Percentiles rank a stretch among this genome's conserved stretches.
Conservation (phyloP, 2,888 invertebrate species). For the Thysanoteuthis rhombus region DNA sequence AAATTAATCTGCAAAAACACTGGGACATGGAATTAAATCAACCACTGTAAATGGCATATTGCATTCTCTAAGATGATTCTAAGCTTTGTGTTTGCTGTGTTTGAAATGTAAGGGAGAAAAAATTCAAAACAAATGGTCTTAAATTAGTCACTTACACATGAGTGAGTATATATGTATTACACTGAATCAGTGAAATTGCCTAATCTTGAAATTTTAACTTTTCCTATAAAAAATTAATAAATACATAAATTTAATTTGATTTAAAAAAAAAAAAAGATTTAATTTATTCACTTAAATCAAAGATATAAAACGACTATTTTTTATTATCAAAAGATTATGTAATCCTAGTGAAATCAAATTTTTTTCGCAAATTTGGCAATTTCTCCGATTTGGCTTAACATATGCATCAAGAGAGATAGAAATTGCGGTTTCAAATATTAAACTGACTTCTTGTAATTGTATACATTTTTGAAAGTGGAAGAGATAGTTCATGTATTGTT, state of each 20-base stretch:
- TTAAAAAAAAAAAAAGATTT: too few relatives aligned
- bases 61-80: neutral
- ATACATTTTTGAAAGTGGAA: neutral
- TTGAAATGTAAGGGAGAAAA: neutral
- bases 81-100: neutral
- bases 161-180: neutral
- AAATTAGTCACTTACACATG: neutral
- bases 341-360: too few relatives aligned
- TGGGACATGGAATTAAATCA: neutral
- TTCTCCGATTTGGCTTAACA: too few relatives aligned
- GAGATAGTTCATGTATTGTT: neutral
- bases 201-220: too few relatives aligned
- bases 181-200: too few relatives aligned
- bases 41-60: neutral
- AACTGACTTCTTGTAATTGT: neutral
- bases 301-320: too few relatives aligned
- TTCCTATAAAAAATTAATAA: too few relatives aligned
- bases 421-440: neutral
- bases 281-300: too few relatives aligned
- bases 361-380: too few relatives aligned
- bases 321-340: too few relatives aligned
- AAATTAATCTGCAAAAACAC: neutral
- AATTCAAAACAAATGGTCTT: neutral
- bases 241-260: too few relatives aligned
- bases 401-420: neutral